These are phyloP conservation scores for Scrobipalpa costella DNA, from an alignment of 2,888 invertebrate species.

Conservation along the genomic window DNA sequence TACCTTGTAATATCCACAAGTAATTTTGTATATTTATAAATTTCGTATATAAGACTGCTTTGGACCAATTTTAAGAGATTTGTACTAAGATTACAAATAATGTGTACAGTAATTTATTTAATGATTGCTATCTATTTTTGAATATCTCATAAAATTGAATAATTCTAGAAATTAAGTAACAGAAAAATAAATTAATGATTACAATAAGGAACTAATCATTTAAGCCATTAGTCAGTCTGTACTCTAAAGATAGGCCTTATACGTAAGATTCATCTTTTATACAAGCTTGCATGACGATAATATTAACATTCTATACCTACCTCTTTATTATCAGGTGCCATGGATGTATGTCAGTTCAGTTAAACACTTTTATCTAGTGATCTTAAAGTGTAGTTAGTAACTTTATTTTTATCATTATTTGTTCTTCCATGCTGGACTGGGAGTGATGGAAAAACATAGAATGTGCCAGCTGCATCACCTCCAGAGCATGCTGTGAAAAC, in stretches of 20 bases:
- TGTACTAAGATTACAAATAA: background rate
- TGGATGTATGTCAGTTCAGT: slow-evolving; percentile 13
- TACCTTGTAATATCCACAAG: background rate
- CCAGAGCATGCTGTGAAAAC: no score
- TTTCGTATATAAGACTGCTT: slow-evolving; percentile 22
- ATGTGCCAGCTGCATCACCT: no score
- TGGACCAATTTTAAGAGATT: slow-evolving; percentile 23
- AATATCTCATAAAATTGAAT: background rate
- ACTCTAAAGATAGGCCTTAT: background rate
- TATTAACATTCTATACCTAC: background rate
- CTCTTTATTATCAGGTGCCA: slow-evolving; percentile 17
- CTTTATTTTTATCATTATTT: background rate
- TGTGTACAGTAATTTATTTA: slow-evolving; percentile 3
- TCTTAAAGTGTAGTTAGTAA: background rate
- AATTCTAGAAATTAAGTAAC: background rate
- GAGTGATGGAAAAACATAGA: no score
- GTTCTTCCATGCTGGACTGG: no score
- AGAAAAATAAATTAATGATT: background rate
- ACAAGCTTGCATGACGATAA: background rate
- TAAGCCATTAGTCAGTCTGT: background rate
- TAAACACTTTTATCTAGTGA: slow-evolving; percentile 7
- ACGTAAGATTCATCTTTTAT: background rate
- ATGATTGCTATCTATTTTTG: background rate
- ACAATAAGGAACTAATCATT: background rate
- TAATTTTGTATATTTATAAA: background rate